Base-by-base conservation (phyloP, 1,140 invertebrate genomes). In the Hormaphis cornu region DNA sequence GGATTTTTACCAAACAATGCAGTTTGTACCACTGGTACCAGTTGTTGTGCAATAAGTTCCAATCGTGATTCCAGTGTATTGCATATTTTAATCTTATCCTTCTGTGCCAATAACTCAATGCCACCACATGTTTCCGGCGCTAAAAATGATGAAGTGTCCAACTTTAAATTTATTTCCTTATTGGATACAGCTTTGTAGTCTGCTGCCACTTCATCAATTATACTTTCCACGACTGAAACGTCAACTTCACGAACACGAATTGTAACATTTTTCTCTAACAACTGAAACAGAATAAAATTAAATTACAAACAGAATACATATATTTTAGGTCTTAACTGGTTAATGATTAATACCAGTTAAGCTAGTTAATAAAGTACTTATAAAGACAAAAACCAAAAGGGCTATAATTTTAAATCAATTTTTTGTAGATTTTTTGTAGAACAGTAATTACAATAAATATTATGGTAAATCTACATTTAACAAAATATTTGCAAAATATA, bases 21-120 rank as follows among this genome's bases (percentile, higher is more conserved):
- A 59, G 85, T 89, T 82, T 95, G 89, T 72, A 98, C 89, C 78
- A 97, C 88, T 8, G 97, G 95, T 75, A 97, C 80, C 79, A 97
- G 84, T 81, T 97, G 92, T 76, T 89, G 86, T 59, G 93, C 91
- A 77, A 99, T 94, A 78, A 98, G 83, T 75, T 97, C 93, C 78
- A 98, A 82, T 75, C 95, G 86, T 71, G 88, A 90, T 80, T 98
- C 95, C 78, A 99, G 80, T 52, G 95, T 98, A 78, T 98, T 98
- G 76, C 84, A 85, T 71, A 98, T 90, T 80, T 88, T 91, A 76
- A 96, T 94, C 76, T 90, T 89, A 71, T 92, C 92, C 77, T 82
- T 87, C 52, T 87, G 86, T 48, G 91, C 87, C 63, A 86, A 77
- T 40, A 98, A 77, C 76, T 97, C 95, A 73, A 98, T 83, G 74